Conservation (phyloP, 2,888 invertebrate species). For the Actias luna region DNA sequence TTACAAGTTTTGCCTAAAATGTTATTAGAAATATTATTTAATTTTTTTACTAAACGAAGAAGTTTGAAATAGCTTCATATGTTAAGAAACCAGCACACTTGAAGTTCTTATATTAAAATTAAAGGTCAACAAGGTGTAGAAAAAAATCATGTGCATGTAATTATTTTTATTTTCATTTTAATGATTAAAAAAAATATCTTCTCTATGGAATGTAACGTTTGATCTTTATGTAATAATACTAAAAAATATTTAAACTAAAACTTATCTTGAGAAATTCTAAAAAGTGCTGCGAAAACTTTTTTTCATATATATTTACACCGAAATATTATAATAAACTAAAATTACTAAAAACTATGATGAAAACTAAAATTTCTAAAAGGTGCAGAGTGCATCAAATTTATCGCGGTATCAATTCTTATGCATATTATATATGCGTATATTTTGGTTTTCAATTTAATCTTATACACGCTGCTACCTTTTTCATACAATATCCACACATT, state of each 20-base stretch:
- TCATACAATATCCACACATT: slow-evolving; percentile 40
- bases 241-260: slow-evolving; percentile 47
- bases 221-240: slow-evolving; percentile 46
- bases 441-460: slow-evolving; percentile 13
- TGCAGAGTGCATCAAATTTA: background rate
- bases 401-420: background rate
- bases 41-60: too few relatives aligned
- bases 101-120: too few relatives aligned
- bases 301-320: slow-evolving; percentile 43
- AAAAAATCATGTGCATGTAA: slow-evolving; percentile 35
- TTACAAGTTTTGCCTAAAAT: too few relatives aligned
- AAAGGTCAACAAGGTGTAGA: slow-evolving; percentile 22
- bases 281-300: slow-evolving; percentile 45
- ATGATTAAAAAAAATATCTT: slow-evolving; percentile 23
- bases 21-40: too few relatives aligned
- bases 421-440: slow-evolving; percentile 13
- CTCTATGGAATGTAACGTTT: slow-evolving; percentile 65
- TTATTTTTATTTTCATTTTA: slow-evolving; percentile 32
- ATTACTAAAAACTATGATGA: background rate
- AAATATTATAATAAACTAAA: slow-evolving; percentile 16
- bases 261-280: slow-evolving; percentile 34
- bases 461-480: slow-evolving; percentile 27
- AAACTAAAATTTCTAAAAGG: background rate
- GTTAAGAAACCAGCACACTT: too few relatives aligned
- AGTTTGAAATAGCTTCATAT: too few relatives aligned